phyloP scores from a whole-genome alignment of 2,113 vertebrate genomes.

The Sebastes schlegelii region DNA sequence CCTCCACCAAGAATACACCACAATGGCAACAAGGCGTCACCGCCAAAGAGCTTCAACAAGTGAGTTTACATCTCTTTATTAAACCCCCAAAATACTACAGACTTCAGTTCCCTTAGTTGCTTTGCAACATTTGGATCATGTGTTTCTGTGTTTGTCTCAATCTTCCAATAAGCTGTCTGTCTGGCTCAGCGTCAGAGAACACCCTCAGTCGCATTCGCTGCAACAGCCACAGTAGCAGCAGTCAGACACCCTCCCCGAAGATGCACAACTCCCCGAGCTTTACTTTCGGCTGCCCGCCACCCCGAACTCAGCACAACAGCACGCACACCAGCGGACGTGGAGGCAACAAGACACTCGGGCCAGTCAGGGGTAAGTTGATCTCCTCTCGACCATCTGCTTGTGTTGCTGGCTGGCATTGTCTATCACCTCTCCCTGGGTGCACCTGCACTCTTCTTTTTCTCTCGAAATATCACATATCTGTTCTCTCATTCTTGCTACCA shows the following conservation, averaged over 20 bases:
- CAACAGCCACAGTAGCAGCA: slow-evolving; percentile 87
- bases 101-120: rapidly evolving
- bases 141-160: neutral
- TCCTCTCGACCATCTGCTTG: neutral
- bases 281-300: slow-evolving; percentile 84
- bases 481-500: neutral
- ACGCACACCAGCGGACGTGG: slow-evolving; percentile 61
- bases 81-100: neutral
- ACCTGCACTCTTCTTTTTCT: neutral
- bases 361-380: slow-evolving; percentile 89
- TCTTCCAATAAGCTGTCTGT: slow-evolving; percentile 80
- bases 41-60: slow-evolving; percentile 84
- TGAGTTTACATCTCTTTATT: slow-evolving; percentile 44
- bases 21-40: slow-evolving; percentile 69
- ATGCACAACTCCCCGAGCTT: slow-evolving; percentile 91
- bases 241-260: slow-evolving; percentile 88
- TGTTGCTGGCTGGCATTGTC: slow-evolving; percentile 16
- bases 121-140: neutral
- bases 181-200: slow-evolving; percentile 87
- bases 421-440: neutral
- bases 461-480: neutral
- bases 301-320: slow-evolving; percentile 66
- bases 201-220: slow-evolving; percentile 84
- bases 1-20: slow-evolving; percentile 46
- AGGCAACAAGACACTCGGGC: slow-evolving; percentile 78